These are phyloP conservation scores for Stegodyphus mimosarum DNA, from an alignment of 1,140 invertebrate species.

Conservation along the genomic window DNA sequence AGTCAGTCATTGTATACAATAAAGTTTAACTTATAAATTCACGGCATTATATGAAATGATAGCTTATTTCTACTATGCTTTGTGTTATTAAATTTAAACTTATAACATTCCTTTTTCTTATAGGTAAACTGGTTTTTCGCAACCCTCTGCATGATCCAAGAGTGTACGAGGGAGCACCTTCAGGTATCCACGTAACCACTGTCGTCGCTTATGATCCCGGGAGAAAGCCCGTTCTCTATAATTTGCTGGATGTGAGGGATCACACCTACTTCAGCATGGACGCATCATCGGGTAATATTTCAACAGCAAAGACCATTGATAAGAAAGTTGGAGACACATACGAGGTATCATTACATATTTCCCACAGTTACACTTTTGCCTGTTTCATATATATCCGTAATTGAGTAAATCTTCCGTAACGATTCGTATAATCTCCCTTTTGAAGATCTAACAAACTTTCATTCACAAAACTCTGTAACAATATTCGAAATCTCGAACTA, in stretches of 20 bases:
- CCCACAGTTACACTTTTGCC: too few species aligned
- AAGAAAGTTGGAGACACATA: conserved; percentile 40
- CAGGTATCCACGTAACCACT: conserved; percentile 55
- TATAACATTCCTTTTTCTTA: conserved; percentile 7
- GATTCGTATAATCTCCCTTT: too few species aligned
- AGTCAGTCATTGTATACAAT: not conserved
- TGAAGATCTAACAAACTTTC: too few species aligned
- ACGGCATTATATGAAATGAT: too few species aligned
- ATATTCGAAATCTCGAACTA: too few species aligned
- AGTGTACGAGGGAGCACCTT: conserved; percentile 59
- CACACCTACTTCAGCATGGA: conserved; percentile 59
- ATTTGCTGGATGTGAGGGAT: conserved; percentile 50
- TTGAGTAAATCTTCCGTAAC: too few species aligned
- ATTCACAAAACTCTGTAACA: too few species aligned
- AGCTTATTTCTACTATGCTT: too few species aligned
- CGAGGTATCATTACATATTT: conserved; percentile 18
- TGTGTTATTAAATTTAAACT: not conserved
- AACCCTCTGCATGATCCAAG: conserved; percentile 58
- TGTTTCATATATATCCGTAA: too few species aligned
- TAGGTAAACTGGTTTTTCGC: conserved; percentile 59
- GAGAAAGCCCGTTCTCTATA: conserved; percentile 48
- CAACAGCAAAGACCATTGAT: conserved; percentile 41
- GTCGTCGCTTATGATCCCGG: conserved; percentile 57
- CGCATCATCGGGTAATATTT: conserved; percentile 54
- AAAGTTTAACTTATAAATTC: not conserved